phyloP scores from a whole-genome alignment of 2,888 invertebrate species.

The Drosophila kuntzei region DNA sequence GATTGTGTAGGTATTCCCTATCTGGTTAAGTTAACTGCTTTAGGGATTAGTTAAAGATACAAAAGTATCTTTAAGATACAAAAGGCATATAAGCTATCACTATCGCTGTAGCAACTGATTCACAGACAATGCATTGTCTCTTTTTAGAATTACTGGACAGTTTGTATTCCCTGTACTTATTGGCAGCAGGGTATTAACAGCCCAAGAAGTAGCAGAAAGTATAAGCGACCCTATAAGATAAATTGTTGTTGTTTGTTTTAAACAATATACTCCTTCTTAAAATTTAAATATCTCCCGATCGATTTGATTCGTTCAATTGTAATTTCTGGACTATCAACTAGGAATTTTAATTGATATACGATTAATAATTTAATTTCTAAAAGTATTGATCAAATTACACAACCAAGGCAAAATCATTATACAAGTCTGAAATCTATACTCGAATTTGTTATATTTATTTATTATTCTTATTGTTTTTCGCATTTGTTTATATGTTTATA shows the following conservation, averaged over 20 bases:
- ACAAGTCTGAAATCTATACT: conserved; percentile 2
- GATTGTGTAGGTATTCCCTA: conserved; percentile 22
- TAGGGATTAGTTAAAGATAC: conserved; percentile 9
- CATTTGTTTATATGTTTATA: conserved; percentile 32
- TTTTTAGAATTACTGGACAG: background rate
- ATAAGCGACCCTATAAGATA: background rate
- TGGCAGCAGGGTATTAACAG: background rate
- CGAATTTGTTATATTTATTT: conserved; percentile 3
- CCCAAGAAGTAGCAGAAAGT: background rate
- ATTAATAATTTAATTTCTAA: background rate
- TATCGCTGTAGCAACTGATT: background rate
- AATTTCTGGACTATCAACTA: too few species aligned
- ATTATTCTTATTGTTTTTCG: conserved; percentile 13
- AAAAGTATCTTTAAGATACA: conserved; percentile 57
- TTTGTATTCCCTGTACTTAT: background rate
- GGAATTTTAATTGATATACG: background rate
- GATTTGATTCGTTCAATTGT: background rate
- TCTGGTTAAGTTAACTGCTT: conserved; percentile 1
- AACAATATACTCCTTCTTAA: background rate
- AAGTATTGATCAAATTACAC: conserved; percentile 16
- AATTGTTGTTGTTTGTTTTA: background rate
- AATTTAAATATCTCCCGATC: background rate
- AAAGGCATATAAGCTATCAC: conserved; percentile 1
- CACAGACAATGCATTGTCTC: background rate
- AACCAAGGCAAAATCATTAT: conserved; percentile 5